Conservation (phyloP, 2,113 vertebrate species). For the human region DNA sequence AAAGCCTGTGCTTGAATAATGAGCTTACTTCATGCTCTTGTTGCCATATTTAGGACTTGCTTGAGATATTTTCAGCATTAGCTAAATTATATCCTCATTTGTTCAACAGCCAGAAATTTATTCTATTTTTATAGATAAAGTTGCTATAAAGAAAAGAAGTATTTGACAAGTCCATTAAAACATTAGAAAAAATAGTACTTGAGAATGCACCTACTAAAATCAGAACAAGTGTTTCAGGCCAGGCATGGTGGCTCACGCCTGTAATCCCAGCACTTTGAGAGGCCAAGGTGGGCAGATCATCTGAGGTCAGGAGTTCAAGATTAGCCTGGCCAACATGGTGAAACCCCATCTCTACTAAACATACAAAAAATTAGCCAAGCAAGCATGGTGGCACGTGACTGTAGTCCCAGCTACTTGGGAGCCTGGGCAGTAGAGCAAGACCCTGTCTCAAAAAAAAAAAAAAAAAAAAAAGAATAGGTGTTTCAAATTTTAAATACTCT, state of each 20-base stretch:
- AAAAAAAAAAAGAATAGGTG: neutral
- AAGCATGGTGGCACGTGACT: too few relatives aligned
- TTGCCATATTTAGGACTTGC: conserved; percentile 41
- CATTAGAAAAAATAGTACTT: neutral
- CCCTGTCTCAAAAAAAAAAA: too few relatives aligned
- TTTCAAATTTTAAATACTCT: neutral
- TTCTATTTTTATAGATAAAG: conserved; percentile 52
- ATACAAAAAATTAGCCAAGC: too few relatives aligned
- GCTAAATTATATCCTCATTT: conserved; percentile 11
- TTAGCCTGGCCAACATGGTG: too few relatives aligned
- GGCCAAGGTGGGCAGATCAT: too few relatives aligned
- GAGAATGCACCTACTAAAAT: neutral
- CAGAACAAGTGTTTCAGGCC: neutral
- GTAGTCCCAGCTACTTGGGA: too few relatives aligned
- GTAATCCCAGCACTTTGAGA: too few relatives aligned
- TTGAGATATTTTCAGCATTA: conserved; percentile 58
- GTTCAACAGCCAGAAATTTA: conserved; percentile 49
- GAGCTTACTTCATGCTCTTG: neutral
- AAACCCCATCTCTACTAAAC: too few relatives aligned
- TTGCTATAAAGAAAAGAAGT: conserved; percentile 4
- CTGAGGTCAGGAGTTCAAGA: too few relatives aligned
- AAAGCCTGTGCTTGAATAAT: conserved; percentile 40
- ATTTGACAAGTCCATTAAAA: conserved; percentile 28
- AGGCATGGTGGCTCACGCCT: too few relatives aligned
- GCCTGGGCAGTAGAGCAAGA: too few relatives aligned